phyloP scores from a whole-genome alignment of 2,797 vertebrate genomes.

The Cyclopterus lumpus region DNA sequence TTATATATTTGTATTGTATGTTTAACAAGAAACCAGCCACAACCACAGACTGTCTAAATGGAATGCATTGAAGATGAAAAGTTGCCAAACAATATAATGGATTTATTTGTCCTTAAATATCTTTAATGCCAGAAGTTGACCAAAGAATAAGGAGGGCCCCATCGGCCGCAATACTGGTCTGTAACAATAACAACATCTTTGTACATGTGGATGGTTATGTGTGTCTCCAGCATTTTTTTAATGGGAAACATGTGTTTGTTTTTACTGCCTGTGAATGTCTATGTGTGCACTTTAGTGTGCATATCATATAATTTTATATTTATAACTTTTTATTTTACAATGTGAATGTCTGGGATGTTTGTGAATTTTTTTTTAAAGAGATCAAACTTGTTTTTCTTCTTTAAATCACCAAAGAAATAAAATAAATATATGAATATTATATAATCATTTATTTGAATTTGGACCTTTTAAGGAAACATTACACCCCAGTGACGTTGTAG shows the following conservation, averaged over 20 bases:
- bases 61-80: slow-evolving; percentile 52
- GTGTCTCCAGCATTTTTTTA: slow-evolving; percentile 45
- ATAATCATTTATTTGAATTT: slow-evolving; percentile 23
- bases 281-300: slow-evolving; percentile 83
- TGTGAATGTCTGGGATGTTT: slow-evolving; percentile 92
- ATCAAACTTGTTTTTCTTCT: slow-evolving; percentile 87
- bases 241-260: slow-evolving; percentile 48
- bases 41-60: slow-evolving; percentile 48
- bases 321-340: slow-evolving; percentile 95
- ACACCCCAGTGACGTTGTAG: too few species aligned
- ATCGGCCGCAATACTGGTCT: slow-evolving; percentile 62
- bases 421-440: slow-evolving; percentile 72
- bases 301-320: slow-evolving; percentile 93
- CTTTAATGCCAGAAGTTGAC: slow-evolving; percentile 61
- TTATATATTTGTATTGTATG: slow-evolving; percentile 50
- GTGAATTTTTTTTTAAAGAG: slow-evolving; percentile 80
- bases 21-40: slow-evolving; percentile 46
- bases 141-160: slow-evolving; percentile 59
- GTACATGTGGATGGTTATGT: slow-evolving; percentile 48
- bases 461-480: slow-evolving; percentile 4
- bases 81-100: slow-evolving; percentile 24
- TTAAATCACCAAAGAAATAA: slow-evolving; percentile 94
- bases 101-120: slow-evolving; percentile 35
- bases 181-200: slow-evolving; percentile 50
- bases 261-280: slow-evolving; percentile 71